Evolutionary conservation across 2,888 invertebrate species (phyloP), one percentile per base, ranked within the genome.

Genomic region (Tubiluchus corallicola): DNA sequence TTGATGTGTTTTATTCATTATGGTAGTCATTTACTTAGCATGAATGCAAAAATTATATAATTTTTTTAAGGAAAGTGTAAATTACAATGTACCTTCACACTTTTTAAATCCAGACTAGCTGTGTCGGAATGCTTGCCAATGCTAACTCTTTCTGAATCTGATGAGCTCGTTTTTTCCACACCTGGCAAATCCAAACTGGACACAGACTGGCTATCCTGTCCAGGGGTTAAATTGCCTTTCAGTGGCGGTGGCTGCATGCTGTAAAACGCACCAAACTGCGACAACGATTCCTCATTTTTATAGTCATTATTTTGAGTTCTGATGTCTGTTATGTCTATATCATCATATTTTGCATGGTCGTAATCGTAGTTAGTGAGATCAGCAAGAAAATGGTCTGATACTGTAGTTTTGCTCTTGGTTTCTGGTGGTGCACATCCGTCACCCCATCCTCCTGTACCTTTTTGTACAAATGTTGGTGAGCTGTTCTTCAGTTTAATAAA

Each of bases 31-130:
- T n/a, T n/a, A n/a, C n/a, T n/a, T n/a, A n/a, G n/a, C n/a, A n/a
- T n/a, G n/a, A n/a, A n/a, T n/a, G n/a, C n/a, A n/a, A n/a, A n/a
- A n/a, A n/a, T n/a, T n/a, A n/a, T n/a, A n/a, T n/a, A n/a, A n/a
- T n/a, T n/a, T n/a, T n/a, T n/a, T n/a, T n/a, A n/a, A n/a, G n/a
- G n/a, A n/a, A n/a, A n/a, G n/a, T n/a, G n/a, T n/a, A n/a, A n/a
- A n/a, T n/a, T n/a, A n/a, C n/a, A n/a, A n/a, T n/a, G n/a, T n/a
- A 29, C 29, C 29, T 29, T 29, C 9, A 29, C n/a, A n/a, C 29
- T 29, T n/a, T 29, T 29, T n/a, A 29, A 29, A n/a, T 29, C 29
- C 29, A 29, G 29, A n/a, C 29, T 29, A n/a, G 29, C 29, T n/a
- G n/a, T n/a, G 9, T 29, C 29, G 9, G 29, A 29, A 9, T 9